Percentiles rank a stretch among this genome's conserved stretches.
Conservation (phyloP, 2,888 invertebrate genomes). For the Parnassius apollo region DNA sequence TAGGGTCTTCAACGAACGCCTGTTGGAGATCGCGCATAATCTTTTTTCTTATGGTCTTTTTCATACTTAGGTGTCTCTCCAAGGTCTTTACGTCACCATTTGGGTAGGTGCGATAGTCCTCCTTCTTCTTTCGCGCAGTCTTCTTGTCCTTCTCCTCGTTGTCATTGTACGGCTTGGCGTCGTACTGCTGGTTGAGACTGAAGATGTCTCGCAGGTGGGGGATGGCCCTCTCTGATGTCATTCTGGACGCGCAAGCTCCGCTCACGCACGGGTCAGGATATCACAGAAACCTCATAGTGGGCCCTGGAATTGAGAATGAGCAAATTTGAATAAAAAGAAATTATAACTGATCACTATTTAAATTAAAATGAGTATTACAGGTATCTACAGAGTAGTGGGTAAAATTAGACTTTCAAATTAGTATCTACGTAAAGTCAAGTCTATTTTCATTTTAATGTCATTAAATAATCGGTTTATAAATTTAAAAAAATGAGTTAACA, state of each 20-base stretch:
- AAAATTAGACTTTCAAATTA: too few relatives aligned
- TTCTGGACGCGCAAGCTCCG: slow-evolving; percentile 56
- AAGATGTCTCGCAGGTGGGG: slow-evolving; percentile 89
- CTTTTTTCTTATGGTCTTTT: slow-evolving; percentile 92
- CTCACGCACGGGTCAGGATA: slow-evolving; percentile 44
- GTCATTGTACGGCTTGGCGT: slow-evolving; percentile 69
- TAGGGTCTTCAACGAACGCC: slow-evolving; percentile 86
- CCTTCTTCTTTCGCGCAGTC: slow-evolving; percentile 82
- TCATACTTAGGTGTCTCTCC: slow-evolving; percentile 92
- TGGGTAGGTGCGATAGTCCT: slow-evolving; percentile 84
- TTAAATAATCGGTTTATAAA: too few relatives aligned
- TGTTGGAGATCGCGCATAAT: slow-evolving; percentile 92
- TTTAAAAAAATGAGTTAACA: too few relatives aligned
- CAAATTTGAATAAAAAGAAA: slow-evolving; percentile 19
- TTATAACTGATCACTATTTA: too few relatives aligned
- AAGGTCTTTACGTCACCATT: slow-evolving; percentile 87
- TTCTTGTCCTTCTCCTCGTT: slow-evolving; percentile 80
- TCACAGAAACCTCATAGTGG: slow-evolving; percentile 70
- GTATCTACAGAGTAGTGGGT: too few relatives aligned
- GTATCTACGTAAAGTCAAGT: too few relatives aligned
- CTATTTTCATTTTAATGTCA: too few relatives aligned
- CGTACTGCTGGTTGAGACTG: slow-evolving; percentile 81
- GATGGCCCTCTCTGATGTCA: slow-evolving; percentile 87
- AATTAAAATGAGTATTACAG: too few relatives aligned
- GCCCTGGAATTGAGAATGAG: slow-evolving; percentile 61